Evolutionary conservation across 1,140 invertebrate species (phyloP).

Genomic region (Ylistrum balloti): DNA sequence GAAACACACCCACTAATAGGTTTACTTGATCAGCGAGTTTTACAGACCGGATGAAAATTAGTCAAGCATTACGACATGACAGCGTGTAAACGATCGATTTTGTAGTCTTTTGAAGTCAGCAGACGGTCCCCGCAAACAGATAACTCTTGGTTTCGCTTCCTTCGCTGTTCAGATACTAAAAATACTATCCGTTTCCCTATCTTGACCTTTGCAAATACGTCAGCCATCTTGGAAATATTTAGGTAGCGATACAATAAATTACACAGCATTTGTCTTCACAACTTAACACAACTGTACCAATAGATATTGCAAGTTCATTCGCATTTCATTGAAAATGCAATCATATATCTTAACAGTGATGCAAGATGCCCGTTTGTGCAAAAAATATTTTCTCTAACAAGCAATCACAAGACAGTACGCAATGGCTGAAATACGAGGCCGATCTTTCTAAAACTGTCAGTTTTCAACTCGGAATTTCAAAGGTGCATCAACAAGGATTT

Average conservation of each 20-base stretch:
- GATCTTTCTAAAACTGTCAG: background rate
- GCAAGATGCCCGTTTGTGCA: background rate
- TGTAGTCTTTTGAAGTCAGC: background rate
- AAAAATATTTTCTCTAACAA: background rate
- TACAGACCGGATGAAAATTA: background rate
- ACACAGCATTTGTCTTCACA: background rate
- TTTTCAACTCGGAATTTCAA: background rate
- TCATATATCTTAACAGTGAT: conserved; percentile 4
- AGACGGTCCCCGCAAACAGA: background rate
- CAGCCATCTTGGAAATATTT: conserved; percentile 65
- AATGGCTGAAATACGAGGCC: background rate
- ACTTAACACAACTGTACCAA: background rate
- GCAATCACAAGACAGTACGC: background rate
- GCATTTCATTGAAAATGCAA: background rate
- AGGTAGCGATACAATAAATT: conserved; percentile 40
- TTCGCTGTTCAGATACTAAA: background rate
- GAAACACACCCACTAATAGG: background rate
- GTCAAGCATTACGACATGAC: background rate
- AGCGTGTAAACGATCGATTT: background rate
- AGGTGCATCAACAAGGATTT: conserved; percentile 48
- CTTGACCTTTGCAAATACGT: conserved; percentile 38
- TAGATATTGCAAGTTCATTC: background rate
- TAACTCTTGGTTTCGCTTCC: background rate
- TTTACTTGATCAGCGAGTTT: background rate
- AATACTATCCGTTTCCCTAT: background rate